phyloP scores from a whole-genome alignment of 1,140 invertebrate genomes.

The Oedothorax gibbosus region DNA sequence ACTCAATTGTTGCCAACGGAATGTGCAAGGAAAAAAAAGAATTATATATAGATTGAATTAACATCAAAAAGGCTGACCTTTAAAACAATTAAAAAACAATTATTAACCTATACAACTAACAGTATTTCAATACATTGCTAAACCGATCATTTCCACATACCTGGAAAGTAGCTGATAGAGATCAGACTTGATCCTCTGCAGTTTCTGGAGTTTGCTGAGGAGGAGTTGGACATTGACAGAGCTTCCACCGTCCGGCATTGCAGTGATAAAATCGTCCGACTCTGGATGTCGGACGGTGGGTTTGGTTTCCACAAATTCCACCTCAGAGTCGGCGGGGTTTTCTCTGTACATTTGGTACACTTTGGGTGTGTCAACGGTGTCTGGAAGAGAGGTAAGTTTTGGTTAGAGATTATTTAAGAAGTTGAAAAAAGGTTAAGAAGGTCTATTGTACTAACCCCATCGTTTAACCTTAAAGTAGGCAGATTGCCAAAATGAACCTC shows the following conservation, averaged over 20 bases:
- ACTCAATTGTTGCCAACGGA: too few relatives aligned
- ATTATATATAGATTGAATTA: too few relatives aligned
- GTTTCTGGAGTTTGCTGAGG: slow-evolving; percentile 47
- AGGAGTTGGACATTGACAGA: slow-evolving; percentile 35
- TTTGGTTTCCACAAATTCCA: slow-evolving; percentile 31
- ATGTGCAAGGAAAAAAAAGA: too few relatives aligned
- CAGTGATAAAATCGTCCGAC: slow-evolving; percentile 20
- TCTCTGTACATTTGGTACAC: not conserved
- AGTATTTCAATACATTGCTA: not conserved
- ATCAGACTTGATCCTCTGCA: slow-evolving; percentile 46
- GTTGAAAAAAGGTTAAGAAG: not conserved
- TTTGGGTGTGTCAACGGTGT: not conserved
- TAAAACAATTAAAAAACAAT: too few relatives aligned
- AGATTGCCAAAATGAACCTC: not conserved
- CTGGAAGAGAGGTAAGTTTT: not conserved
- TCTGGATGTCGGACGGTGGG: slow-evolving; percentile 13
- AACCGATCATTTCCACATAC: not conserved
- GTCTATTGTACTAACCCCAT: too few relatives aligned
- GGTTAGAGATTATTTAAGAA: not conserved
- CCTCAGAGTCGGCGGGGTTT: not conserved
- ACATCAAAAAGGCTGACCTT: too few relatives aligned
- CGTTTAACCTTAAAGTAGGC: not conserved
- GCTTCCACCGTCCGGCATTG: slow-evolving; percentile 1
- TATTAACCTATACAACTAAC: too few relatives aligned
- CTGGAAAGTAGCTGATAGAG: slow-evolving; percentile 22